phyloP scores from a whole-genome alignment of 2,113 vertebrate genomes.

The Carassius gibelio region DNA sequence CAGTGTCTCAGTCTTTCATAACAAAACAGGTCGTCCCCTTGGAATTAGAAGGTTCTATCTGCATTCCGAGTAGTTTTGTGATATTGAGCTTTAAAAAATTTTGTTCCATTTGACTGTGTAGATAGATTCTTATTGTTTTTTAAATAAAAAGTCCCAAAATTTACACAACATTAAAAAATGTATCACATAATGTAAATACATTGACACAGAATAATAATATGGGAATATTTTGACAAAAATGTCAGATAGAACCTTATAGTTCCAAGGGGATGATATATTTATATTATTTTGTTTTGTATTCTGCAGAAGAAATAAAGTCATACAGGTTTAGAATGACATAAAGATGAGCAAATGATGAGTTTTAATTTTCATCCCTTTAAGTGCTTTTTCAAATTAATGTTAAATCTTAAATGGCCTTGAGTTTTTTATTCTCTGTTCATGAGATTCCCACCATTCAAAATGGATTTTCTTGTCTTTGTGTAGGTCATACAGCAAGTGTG shows the following conservation, averaged over 20 bases:
- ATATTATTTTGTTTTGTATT: neutral
- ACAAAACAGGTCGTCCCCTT: neutral
- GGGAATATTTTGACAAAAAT: too few species aligned
- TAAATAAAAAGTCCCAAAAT: too few species aligned
- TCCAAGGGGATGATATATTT: neutral
- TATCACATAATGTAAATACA: too few species aligned
- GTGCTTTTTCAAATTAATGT: neutral
- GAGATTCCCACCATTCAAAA: constrained; percentile 67
- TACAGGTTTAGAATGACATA: neutral
- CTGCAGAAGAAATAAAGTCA: neutral
- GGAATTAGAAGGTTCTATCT: too few species aligned
- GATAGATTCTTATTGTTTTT: too few species aligned
- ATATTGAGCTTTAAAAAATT: too few species aligned
- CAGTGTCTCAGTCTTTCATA: neutral
- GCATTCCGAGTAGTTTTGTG: too few species aligned
- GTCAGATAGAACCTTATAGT: too few species aligned
- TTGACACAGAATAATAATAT: too few species aligned
- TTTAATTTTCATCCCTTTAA: neutral
- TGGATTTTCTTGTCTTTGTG: constrained; percentile 59
- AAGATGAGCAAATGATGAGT: neutral
- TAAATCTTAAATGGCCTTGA: neutral
- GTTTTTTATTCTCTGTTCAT: constrained; percentile 30
- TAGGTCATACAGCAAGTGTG: constrained; percentile 57
- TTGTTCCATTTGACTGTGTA: too few species aligned
- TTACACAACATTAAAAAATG: too few species aligned